Conservation (phyloP, 2,888 invertebrate genomes). For the Tineola bisselliella region DNA sequence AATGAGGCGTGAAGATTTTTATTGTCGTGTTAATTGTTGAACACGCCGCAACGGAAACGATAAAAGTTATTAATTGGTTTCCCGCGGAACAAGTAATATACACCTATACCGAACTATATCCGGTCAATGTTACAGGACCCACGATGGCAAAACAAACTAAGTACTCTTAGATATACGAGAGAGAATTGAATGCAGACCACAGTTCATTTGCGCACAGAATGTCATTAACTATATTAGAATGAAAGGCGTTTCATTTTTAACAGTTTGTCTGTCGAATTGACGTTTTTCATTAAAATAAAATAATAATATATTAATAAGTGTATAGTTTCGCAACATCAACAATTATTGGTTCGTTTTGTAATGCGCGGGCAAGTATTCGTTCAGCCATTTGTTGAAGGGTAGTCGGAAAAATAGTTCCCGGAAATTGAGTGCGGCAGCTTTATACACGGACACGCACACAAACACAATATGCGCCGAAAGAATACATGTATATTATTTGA, state of each 20-base stretch:
- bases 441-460: neutral
- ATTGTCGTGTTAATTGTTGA: constrained; percentile 56
- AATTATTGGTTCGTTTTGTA: neutral
- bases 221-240: no score
- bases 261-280: no score
- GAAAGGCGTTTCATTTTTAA: no score
- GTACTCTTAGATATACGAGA: no score
- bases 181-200: no score
- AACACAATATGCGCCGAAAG: neutral
- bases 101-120: constrained; percentile 54
- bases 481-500: no score
- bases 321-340: no score
- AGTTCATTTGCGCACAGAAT: no score
- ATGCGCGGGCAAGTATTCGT: neutral
- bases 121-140: constrained; percentile 34
- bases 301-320: no score
- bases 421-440: neutral
- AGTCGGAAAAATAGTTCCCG: constrained; percentile 4
- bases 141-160: neutral
- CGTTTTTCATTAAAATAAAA: no score
- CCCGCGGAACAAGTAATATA: constrained; percentile 60
- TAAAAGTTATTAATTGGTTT: constrained; percentile 66
- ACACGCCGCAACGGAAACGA: constrained; percentile 48
- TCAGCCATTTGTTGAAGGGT: constrained; percentile 1
- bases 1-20: constrained; percentile 62